phyloP scores from a whole-genome alignment of 2,888 invertebrate species.

The Ectemnius continuus region DNA sequence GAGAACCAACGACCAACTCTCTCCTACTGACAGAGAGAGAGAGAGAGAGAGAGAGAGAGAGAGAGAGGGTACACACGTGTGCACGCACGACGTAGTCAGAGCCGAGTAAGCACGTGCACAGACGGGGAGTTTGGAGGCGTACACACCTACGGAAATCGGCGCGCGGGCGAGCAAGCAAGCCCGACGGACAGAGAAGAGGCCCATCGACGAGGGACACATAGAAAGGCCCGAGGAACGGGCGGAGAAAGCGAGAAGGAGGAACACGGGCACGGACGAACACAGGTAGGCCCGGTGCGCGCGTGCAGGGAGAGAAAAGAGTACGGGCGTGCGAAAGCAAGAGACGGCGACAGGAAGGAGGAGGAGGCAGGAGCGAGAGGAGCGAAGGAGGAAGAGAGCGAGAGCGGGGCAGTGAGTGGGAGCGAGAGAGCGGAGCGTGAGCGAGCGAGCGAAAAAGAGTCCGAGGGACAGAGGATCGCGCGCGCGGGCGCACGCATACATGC shows the following conservation, averaged over 20 bases:
- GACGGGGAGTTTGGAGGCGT: not conserved
- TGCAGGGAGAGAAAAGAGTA: slow-evolving; percentile 45
- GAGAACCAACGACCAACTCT: not conserved
- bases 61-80: not conserved
- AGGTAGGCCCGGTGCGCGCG: slow-evolving; percentile 9
- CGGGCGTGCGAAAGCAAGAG: slow-evolving; percentile 41
- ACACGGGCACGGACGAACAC: slow-evolving; percentile 19
- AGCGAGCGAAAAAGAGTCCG: slow-evolving; percentile 37
- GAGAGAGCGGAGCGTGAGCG: slow-evolving; percentile 16
- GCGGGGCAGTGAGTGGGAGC: not conserved
- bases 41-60: slow-evolving; percentile 29
- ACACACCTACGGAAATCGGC: slow-evolving; percentile 42
- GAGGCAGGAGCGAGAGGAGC: slow-evolving; percentile 34
- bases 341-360: not conserved
- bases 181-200: slow-evolving; percentile 27
- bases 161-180: slow-evolving; percentile 21
- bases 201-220: slow-evolving; percentile 31
- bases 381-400: slow-evolving; percentile 1
- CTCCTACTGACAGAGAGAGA: slow-evolving; percentile 1
- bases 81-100: not conserved
- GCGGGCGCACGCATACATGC: slow-evolving; percentile 62
- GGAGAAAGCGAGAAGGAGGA: slow-evolving; percentile 36
- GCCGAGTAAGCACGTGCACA: slow-evolving; percentile 5
- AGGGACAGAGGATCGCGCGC: slow-evolving; percentile 51
- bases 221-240: slow-evolving; percentile 45